Evolutionary conservation across 1,140 invertebrate genomes (phyloP).

Genomic region (Pogonomyrmex barbatus): DNA sequence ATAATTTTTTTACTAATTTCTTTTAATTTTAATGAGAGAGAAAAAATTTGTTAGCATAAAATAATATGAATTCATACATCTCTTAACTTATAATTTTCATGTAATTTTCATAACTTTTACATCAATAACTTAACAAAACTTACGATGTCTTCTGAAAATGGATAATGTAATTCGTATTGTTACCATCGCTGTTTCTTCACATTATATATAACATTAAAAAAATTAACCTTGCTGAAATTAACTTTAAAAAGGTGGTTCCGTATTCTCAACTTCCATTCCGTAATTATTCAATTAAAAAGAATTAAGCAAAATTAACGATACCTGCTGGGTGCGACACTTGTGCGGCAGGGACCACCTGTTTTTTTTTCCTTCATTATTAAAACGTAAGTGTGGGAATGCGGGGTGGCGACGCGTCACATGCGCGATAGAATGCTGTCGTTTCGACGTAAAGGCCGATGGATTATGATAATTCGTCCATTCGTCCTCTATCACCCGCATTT

Average conservation of each 20-base stretch:
- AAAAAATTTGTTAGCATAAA: background rate
- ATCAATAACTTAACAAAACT: background rate
- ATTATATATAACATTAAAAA: background rate
- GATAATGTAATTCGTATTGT: background rate
- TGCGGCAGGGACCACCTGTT: slow-evolving; percentile 61
- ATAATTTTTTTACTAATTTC: background rate
- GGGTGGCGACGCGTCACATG: slow-evolving; percentile 58
- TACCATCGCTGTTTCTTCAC: background rate
- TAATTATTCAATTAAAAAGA: slow-evolving; percentile 42
- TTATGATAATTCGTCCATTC: slow-evolving; percentile 66
- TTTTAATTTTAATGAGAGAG: background rate
- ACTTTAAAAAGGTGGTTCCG: background rate
- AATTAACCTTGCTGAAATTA: too few species aligned
- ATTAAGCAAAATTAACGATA: slow-evolving; percentile 32
- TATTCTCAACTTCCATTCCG: background rate
- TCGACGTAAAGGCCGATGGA: slow-evolving; percentile 51
- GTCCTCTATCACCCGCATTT: slow-evolving; percentile 27
- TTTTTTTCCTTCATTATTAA: slow-evolving; percentile 56
- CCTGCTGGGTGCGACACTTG: slow-evolving; percentile 52
- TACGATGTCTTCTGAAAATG: background rate
- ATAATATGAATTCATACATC: background rate
- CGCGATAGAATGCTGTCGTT: slow-evolving; percentile 58
- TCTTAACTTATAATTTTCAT: background rate
- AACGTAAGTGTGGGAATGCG: slow-evolving; percentile 71
- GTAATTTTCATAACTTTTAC: background rate